Conservation (phyloP, 2,888 invertebrate species). For the Pteria penguin region DNA sequence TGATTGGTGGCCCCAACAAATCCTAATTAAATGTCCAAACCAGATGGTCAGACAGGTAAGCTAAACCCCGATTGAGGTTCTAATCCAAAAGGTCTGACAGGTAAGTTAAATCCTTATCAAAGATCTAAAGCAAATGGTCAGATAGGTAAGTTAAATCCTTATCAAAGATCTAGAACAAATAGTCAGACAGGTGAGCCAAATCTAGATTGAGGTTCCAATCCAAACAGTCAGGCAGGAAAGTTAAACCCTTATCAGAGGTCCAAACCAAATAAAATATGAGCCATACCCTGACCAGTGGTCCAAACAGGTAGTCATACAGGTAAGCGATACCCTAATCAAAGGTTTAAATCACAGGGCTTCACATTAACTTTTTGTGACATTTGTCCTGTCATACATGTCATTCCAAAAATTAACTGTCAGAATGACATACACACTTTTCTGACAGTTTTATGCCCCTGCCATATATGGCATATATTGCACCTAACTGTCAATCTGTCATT, state of each 20-base stretch:
- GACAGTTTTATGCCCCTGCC: too few species aligned
- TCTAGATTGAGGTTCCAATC: conserved; percentile 96
- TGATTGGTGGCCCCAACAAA: conserved; percentile 97
- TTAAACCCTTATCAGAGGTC: neutral
- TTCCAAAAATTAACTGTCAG: too few species aligned
- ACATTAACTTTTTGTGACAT: too few species aligned
- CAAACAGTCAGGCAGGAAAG: conserved; percentile 94
- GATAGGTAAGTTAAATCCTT: conserved; percentile 84
- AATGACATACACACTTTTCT: too few species aligned
- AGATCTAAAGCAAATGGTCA: conserved; percentile 97
- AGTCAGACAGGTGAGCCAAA: too few species aligned
- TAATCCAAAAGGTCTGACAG: too few species aligned
- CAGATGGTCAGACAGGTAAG: conserved; percentile 94
- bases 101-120: conserved; percentile 95
- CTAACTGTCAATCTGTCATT: too few species aligned
- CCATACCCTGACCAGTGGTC: conserved; percentile 96
- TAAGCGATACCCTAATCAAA: conserved; percentile 50
- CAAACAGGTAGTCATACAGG: conserved; percentile 98
- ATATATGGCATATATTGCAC: too few species aligned
- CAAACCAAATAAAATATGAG: too few species aligned
- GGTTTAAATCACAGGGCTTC: too few species aligned
- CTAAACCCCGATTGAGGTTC: neutral
- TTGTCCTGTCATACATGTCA: too few species aligned
- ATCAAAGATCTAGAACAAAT: too few species aligned
- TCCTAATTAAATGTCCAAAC: conserved; percentile 96